Conservation (phyloP, 37 sponge, comb jelly and placozoan genomes). For the Eunapius fragilis region DNA sequence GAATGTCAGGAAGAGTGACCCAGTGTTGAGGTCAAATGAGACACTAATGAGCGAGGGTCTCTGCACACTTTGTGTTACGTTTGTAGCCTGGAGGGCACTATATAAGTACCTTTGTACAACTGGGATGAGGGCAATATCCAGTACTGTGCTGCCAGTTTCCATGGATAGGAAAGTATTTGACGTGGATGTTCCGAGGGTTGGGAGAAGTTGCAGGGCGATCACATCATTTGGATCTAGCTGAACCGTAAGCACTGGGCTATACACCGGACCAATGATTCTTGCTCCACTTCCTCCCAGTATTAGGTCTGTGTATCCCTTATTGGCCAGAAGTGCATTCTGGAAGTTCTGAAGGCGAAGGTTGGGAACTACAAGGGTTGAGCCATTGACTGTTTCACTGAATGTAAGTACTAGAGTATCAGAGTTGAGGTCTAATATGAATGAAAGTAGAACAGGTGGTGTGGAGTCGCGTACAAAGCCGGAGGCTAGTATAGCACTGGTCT, state of each 20-base stretch:
- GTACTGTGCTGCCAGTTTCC: constrained; percentile 29
- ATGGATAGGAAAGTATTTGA: constrained; percentile 74
- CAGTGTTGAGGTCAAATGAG: constrained; percentile 77
- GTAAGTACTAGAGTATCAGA: constrained; percentile 66
- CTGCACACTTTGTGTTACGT: constrained; percentile 44
- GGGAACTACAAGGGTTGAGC: constrained; percentile 53
- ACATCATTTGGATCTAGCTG: constrained; percentile 45
- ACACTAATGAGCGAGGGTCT: constrained; percentile 61
- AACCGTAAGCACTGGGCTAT: constrained; percentile 48
- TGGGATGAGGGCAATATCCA: constrained; percentile 52
- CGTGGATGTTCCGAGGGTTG: constrained; percentile 40
- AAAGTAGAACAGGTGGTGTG: constrained; percentile 43
- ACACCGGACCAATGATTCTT: constrained; percentile 31
- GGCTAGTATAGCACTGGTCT: constrained; percentile 51
- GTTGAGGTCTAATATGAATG: constrained; percentile 73
- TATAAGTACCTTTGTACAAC: constrained; percentile 36
- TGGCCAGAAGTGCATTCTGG: constrained; percentile 23
- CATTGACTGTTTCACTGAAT: constrained; percentile 87
- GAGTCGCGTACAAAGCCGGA: constrained; percentile 46
- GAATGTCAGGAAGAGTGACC: constrained; percentile 80
- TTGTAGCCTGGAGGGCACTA: constrained; percentile 58
- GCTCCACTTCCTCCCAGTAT: constrained; percentile 18
- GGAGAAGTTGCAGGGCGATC: constrained; percentile 40
- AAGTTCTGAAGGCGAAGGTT: constrained; percentile 52
- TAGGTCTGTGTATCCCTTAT: neutral